phyloP scores from a whole-genome alignment of 2,797 vertebrate species.

The Myioborus melanocephalus region DNA sequence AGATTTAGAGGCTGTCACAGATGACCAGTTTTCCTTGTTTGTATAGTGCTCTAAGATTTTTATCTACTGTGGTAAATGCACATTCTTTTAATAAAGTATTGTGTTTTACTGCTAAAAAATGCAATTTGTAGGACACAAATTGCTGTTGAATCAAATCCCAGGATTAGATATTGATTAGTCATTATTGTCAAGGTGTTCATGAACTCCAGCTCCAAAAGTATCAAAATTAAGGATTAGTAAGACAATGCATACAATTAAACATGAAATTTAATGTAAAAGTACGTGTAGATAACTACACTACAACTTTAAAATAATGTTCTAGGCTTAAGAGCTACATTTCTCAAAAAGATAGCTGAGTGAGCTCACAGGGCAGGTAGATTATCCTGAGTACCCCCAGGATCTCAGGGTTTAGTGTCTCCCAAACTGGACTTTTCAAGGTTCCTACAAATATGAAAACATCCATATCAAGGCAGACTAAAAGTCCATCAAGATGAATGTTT shows the following conservation, averaged over 20 bases:
- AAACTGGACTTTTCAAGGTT: background rate
- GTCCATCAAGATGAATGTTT: background rate
- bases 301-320: background rate
- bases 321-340: background rate
- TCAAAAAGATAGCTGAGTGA: background rate
- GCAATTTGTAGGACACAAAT: fast-evolving
- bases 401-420: background rate
- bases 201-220: background rate
- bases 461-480: background rate
- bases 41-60: background rate
- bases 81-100: background rate
- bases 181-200: background rate
- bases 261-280: background rate
- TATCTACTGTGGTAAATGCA: background rate
- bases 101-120: background rate
- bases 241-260: background rate
- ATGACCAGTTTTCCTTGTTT: background rate
- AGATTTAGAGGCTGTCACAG: background rate
- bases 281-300: background rate
- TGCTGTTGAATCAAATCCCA: background rate
- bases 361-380: background rate
- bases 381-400: background rate
- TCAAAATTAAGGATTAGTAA: background rate
- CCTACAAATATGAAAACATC: background rate
- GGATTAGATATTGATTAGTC: background rate